Conservation (phyloP, 2,113 vertebrate genomes). For the Cololabis saira region DNA sequence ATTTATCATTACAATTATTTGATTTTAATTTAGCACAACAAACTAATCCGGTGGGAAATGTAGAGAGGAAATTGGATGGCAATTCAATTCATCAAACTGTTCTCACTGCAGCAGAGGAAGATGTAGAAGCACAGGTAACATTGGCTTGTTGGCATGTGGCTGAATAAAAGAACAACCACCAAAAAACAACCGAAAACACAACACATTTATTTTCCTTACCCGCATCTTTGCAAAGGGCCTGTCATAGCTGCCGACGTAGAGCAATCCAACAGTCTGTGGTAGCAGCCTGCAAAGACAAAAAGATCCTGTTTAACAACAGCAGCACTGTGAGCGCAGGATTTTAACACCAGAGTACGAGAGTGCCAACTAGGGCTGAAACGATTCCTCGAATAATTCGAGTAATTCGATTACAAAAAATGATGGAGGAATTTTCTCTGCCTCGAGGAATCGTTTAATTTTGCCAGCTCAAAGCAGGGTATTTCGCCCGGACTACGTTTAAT, state of each 20-base stretch:
- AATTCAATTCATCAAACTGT: neutral
- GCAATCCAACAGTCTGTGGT: conserved; percentile 92
- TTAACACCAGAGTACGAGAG: conserved; percentile 15
- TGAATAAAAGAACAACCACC: conserved; percentile 40
- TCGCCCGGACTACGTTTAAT: too few species aligned
- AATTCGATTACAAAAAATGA: too few species aligned
- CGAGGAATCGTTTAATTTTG: too few species aligned
- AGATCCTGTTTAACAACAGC: conserved; percentile 52
- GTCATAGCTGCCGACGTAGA: conserved; percentile 96
- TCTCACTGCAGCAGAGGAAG: neutral
- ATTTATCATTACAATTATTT: neutral
- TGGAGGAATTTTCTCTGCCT: too few species aligned
- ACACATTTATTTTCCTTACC: conserved; percentile 82
- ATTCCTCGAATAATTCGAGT: too few species aligned
- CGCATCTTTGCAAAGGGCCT: conserved; percentile 97
- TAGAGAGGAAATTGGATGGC: too few species aligned
- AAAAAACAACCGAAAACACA: neutral
- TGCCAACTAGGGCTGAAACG: too few species aligned
- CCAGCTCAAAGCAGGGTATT: too few species aligned
- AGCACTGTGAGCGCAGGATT: conserved; percentile 18
- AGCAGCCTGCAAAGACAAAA: conserved; percentile 87
- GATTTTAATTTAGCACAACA: neutral
- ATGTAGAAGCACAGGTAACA: conserved; percentile 4
- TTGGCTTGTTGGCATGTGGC: conserved; percentile 3
- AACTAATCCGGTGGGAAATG: neutral